Evolutionary conservation across 1,140 invertebrate species (phyloP), one percentile per base, ranked within the genome.

Genomic region (Ridgeia piscesae): DNA sequence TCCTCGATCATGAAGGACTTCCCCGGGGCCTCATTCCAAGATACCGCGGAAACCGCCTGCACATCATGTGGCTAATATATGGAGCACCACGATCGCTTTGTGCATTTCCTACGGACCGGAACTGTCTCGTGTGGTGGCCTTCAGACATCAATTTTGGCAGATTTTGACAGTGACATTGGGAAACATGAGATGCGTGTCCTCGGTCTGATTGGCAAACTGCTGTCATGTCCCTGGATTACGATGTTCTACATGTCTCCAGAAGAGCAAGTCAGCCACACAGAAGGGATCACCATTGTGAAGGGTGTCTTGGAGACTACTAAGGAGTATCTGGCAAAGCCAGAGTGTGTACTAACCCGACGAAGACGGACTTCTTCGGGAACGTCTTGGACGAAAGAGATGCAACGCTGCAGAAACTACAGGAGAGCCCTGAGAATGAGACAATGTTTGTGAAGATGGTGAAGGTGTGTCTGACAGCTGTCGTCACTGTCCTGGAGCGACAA

Each of bases 1-100:
- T 92, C 35, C 89, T 93, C n/a, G 88, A 93, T 11, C 33, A 93
- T 27, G 58, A 42, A 14, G 48, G 88, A 21, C 88, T 93, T 6
- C 91, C 48, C n/a, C 42, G 58, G 33, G 92, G 92, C 48, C 88
- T 93, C 34, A 92, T 93, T 33, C 92, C 91, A 77, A 17, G 91
- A 6, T 93, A 93, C 35, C 91, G 92, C 6, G 92, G 88, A 9
- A 93, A 93, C 58, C n/a, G 91, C 1, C 91, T 93, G 58, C 92
- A 93, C 35, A 88, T 93, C 2, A 92, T 92, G 42, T 11, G 11
- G 42, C 42, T 6, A 11, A 42, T 42, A 42, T 42, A 11, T 42
- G 4, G 42, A 42, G 42, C 11, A 42, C 35, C 88, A n/a, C 58
- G 92, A 33, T 27, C 48, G 89, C 33, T 91, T 91, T 8, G 2